Percentiles rank a stretch among this genome's conserved stretches.
phyloP scores from a whole-genome alignment of 2,888 invertebrate species.

The Euproctis similis region DNA sequence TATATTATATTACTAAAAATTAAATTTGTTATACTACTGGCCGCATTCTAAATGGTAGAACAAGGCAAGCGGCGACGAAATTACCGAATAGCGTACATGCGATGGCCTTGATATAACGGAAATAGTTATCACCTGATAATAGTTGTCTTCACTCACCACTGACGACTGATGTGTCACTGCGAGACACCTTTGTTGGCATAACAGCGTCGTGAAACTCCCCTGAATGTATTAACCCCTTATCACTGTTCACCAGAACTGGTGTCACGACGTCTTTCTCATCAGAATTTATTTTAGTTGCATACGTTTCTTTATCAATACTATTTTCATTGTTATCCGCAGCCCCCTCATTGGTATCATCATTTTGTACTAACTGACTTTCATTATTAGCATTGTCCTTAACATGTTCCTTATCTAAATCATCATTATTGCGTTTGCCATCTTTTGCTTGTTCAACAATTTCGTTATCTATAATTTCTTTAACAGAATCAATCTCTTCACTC shows the following conservation, averaged over 20 bases:
- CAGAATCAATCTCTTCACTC: conserved; percentile 62
- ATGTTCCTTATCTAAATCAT: conserved; percentile 6
- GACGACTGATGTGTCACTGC: conserved; percentile 62
- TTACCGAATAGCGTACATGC: conserved; percentile 57
- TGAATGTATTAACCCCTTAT: conserved; percentile 51
- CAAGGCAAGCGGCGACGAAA: conserved; percentile 28
- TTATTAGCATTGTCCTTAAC: neutral
- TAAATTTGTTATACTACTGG: conserved; percentile 9
- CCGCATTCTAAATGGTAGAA: conserved; percentile 18
- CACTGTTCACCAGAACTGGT: conserved; percentile 31
- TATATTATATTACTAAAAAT: neutral
- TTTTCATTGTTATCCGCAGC: conserved; percentile 2
- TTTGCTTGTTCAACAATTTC: conserved; percentile 18
- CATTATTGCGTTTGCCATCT: conserved; percentile 11
- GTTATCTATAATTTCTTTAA: conserved; percentile 38
- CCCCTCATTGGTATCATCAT: neutral
- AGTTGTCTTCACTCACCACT: conserved; percentile 76
- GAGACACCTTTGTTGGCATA: conserved; percentile 60
- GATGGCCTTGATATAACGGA: conserved; percentile 61
- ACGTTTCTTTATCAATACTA: conserved; percentile 16
- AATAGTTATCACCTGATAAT: conserved; percentile 72
- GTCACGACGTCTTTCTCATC: conserved; percentile 64
- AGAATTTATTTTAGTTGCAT: conserved; percentile 31
- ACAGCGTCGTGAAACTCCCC: conserved; percentile 73
- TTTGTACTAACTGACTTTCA: conserved; percentile 2